A percentile compares a stretch with the other conserved stretches of the same genome.
phyloP scores from a whole-genome alignment of 35 echinoderm and acorn worm species.

The Heliocidaris erythrogramma region DNA sequence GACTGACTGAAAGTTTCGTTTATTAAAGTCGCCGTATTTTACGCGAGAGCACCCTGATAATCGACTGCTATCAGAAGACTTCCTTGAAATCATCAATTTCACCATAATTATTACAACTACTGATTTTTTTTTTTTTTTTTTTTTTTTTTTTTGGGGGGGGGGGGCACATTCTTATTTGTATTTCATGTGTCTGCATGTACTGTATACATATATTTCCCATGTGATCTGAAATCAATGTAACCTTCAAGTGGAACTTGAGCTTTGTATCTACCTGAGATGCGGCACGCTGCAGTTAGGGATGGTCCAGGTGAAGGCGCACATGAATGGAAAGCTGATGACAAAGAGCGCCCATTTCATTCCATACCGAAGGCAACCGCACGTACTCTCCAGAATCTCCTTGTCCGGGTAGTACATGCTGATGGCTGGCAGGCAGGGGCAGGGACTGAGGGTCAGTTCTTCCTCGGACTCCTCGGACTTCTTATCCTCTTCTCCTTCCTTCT shows the following conservation, averaged over 20 bases:
- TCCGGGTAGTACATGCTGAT: constrained; percentile 93
- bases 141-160: too few species aligned
- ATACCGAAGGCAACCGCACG: constrained; percentile 62
- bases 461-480: constrained; percentile 38
- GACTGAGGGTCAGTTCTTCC: constrained; percentile 68
- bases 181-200: too few species aligned
- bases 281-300: constrained; percentile 87
- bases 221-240: not conserved
- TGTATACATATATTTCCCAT: too few species aligned
- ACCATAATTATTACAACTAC: too few species aligned
- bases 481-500: constrained; percentile 45
- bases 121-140: too few species aligned
- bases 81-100: too few species aligned
- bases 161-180: too few species aligned
- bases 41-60: too few species aligned
- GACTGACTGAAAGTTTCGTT: too few species aligned
- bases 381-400: constrained; percentile 58
- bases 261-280: constrained; percentile 63
- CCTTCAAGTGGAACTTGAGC: not conserved
- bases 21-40: too few species aligned
- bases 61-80: too few species aligned
- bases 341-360: constrained; percentile 87
- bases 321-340: constrained; percentile 89
- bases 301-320: constrained; percentile 93
- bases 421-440: constrained; percentile 73